Evolutionary conservation across 2,888 invertebrate species (phyloP).

Genomic region (Yponomeuta malinellus): DNA sequence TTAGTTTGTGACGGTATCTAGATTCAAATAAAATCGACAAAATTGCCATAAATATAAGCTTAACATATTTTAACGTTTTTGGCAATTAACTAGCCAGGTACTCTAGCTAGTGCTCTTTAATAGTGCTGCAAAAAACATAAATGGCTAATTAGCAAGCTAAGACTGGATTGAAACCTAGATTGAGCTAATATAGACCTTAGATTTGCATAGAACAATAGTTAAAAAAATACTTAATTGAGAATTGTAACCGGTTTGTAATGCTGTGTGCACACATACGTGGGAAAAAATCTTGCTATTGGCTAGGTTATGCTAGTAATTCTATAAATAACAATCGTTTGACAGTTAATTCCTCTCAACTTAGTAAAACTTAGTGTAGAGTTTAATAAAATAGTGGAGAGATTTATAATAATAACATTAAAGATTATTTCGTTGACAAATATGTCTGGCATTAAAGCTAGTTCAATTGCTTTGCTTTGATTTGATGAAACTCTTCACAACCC

Average conservation of each 20-base stretch:
- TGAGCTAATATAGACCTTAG: background rate
- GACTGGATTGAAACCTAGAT: background rate
- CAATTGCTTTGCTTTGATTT: too few species aligned
- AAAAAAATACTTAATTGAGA: background rate
- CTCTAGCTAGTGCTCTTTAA: background rate
- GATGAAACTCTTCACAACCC: too few species aligned
- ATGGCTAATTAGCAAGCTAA: background rate
- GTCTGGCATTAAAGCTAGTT: too few species aligned
- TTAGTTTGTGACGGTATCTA: background rate
- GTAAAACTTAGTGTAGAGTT: too few species aligned
- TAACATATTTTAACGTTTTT: background rate
- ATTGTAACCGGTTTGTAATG: background rate
- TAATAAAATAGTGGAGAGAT: too few species aligned
- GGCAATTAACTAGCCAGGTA: background rate
- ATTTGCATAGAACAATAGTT: background rate
- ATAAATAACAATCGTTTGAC: too few species aligned
- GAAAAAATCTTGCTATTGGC: background rate
- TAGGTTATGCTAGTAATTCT: background rate
- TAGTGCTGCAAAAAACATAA: background rate
- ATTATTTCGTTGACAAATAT: too few species aligned
- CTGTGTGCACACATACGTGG: background rate
- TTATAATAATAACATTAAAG: too few species aligned
- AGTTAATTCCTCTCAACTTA: too few species aligned
- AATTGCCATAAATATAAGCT: background rate
- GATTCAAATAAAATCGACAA: background rate